These are phyloP conservation scores for Catharus fuscescens DNA, from an alignment of 2,113 vertebrate genomes.

Conservation along the genomic window DNA sequence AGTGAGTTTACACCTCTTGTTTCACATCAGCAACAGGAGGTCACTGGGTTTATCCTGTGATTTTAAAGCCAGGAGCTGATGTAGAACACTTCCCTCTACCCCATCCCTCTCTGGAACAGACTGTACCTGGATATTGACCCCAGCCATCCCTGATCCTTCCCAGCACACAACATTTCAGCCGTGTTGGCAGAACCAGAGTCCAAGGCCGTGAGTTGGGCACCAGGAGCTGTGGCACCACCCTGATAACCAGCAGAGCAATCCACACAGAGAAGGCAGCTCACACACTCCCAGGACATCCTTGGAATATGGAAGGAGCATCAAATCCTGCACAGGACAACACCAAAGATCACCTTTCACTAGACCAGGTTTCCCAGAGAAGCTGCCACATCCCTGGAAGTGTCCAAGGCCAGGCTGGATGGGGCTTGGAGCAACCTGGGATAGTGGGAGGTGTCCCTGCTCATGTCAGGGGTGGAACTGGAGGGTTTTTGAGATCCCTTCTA, in stretches of 20 bases:
- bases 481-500: neutral
- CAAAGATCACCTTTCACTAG: neutral
- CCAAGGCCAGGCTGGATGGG: fast-evolving
- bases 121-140: neutral
- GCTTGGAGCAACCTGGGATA: neutral
- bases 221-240: neutral
- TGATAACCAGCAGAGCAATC: neutral
- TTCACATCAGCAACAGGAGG: neutral
- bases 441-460: neutral
- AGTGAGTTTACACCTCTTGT: neutral
- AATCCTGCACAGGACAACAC: neutral
- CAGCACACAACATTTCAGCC: neutral
- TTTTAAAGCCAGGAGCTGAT: neutral
- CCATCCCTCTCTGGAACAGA: neutral
- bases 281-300: neutral
- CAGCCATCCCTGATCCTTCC: neutral
- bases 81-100: neutral
- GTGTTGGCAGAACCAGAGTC: neutral
- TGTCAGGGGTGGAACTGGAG: neutral
- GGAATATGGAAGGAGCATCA: neutral
- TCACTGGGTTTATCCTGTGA: neutral
- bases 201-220: neutral
- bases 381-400: neutral
- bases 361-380: neutral
- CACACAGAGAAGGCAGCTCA: neutral